These are phyloP conservation scores for Pollenia amentaria DNA, from an alignment of 2,888 invertebrate genomes.

Conservation along the genomic window DNA sequence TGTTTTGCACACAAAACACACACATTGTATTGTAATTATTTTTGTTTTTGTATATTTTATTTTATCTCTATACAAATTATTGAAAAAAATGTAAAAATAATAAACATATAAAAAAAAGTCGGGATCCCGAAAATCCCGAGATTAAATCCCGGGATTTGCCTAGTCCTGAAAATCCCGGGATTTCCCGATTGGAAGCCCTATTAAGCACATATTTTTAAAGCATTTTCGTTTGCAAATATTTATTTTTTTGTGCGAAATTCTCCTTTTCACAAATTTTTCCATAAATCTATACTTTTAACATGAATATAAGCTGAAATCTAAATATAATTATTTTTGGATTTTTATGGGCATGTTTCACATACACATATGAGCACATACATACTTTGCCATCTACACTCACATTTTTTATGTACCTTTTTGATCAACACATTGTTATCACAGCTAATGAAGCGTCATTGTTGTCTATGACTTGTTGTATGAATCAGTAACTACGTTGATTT, in stretches of 20 bases:
- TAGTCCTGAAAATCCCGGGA: too few species aligned
- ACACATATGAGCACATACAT: neutral
- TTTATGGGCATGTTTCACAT: neutral
- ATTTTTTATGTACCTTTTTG: neutral
- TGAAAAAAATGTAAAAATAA: too few species aligned
- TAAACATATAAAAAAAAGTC: too few species aligned
- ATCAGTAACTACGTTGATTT: neutral
- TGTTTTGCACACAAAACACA: too few species aligned
- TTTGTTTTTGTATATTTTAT: too few species aligned
- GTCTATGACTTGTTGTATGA: neutral
- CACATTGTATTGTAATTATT: too few species aligned
- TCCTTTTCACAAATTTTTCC: neutral
- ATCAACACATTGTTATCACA: conserved; percentile 4
- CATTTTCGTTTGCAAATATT: neutral
- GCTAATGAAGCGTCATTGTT: conserved; percentile 33
- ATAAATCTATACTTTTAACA: neutral
- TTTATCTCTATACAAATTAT: too few species aligned
- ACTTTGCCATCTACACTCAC: neutral
- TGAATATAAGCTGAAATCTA: neutral
- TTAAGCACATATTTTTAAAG: neutral
- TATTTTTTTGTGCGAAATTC: neutral
- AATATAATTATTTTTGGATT: conserved; percentile 8
- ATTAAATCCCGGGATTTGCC: too few species aligned
- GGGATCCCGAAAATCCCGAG: too few species aligned
- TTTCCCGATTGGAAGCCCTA: too few species aligned